phyloP scores from a whole-genome alignment of 2,797 vertebrate genomes.

The Kryptopterus vitreolus region DNA sequence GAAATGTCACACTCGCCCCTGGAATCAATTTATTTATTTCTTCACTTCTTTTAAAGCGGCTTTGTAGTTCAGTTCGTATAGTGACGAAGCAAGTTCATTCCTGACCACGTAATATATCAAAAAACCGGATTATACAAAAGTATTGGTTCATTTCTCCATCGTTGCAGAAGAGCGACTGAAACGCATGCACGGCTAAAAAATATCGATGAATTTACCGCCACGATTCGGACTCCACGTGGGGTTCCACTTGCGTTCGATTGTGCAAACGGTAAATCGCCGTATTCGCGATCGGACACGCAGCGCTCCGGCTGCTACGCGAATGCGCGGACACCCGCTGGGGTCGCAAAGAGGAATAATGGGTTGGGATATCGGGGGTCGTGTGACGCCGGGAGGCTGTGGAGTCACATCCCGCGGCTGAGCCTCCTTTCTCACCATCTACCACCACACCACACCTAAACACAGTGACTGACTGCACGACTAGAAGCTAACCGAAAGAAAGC shows the following conservation, averaged over 20 bases:
- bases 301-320: constrained; percentile 5
- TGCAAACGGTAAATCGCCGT: constrained; percentile 13
- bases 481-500: constrained; percentile 47
- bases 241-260: not conserved
- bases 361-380: constrained; percentile 8
- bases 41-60: not conserved
- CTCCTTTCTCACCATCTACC: constrained; percentile 44
- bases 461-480: constrained; percentile 56
- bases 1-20: not conserved
- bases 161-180: constrained; percentile 14
- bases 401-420: constrained; percentile 48
- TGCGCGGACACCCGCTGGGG: constrained; percentile 6
- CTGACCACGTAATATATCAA: not conserved
- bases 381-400: constrained; percentile 28
- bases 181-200: constrained; percentile 8
- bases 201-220: not conserved
- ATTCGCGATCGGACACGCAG: not conserved
- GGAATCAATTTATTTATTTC: not conserved
- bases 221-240: not conserved
- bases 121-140: not conserved
- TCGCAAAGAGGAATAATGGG: constrained; percentile 4
- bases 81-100: not conserved
- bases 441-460: constrained; percentile 55
- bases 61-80: not conserved
- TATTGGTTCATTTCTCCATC: not conserved